A percentile compares a stretch with the other conserved stretches of the same genome.
Evolutionary conservation across 1,140 invertebrate species (phyloP).

Genomic region (Scaptomyza montana): DNA sequence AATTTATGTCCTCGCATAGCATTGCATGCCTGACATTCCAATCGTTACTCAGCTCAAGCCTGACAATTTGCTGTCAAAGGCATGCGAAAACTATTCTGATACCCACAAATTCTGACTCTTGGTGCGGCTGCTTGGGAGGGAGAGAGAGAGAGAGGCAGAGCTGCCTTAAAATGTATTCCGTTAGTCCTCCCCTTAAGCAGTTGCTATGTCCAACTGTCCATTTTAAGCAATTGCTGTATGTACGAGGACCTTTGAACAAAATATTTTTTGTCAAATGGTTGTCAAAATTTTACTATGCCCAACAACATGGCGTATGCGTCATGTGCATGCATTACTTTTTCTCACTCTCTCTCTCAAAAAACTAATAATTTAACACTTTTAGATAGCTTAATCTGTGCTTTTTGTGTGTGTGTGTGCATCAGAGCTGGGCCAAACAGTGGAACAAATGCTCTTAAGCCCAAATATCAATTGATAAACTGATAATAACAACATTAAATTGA

Average conservation of each 20-base stretch:
- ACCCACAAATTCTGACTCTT: background rate
- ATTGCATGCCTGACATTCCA: slow-evolving; percentile 27
- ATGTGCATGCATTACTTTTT: slow-evolving; percentile 3
- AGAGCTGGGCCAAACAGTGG: background rate
- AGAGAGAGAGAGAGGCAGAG: background rate
- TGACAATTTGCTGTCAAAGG: slow-evolving; percentile 72
- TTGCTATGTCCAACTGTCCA: slow-evolving; percentile 27
- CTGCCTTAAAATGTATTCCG: slow-evolving; percentile 58
- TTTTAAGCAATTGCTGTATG: slow-evolving; percentile 10
- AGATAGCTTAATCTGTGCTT: background rate
- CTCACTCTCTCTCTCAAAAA: background rate
- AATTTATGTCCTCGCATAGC: slow-evolving; percentile 72
- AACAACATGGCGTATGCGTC: slow-evolving; percentile 55
- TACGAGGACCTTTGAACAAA: background rate
- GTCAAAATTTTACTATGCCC: slow-evolving; percentile 38
- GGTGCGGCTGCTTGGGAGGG: background rate
- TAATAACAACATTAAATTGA: slow-evolving; percentile 17
- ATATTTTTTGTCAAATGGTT: slow-evolving; percentile 56
- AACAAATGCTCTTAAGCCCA: background rate
- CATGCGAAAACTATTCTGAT: slow-evolving; percentile 27
- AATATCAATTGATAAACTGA: slow-evolving; percentile 34
- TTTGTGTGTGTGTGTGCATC: background rate
- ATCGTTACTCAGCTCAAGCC: slow-evolving; percentile 28
- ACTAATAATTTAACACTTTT: slow-evolving; percentile 8
- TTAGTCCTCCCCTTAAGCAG: slow-evolving; percentile 50